Percentiles rank a stretch among this genome's conserved stretches.
phyloP scores from a whole-genome alignment of 1,140 invertebrate genomes.

The Scaptomyza hsui region DNA sequence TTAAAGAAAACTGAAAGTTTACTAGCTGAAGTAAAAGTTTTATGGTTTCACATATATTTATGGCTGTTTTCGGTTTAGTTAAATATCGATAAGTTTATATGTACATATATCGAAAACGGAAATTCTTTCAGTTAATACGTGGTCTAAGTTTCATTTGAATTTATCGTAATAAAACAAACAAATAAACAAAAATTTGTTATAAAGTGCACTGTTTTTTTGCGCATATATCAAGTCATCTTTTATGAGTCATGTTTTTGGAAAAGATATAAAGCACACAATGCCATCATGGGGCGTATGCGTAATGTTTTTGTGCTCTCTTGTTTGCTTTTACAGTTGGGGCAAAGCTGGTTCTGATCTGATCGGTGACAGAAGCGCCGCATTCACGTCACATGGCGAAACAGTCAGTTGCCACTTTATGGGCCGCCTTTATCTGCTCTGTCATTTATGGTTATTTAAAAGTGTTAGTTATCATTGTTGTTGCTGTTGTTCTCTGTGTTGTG shows the following conservation, averaged over 20 bases:
- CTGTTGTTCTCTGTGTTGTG: conserved; percentile 18
- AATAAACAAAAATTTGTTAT: not conserved
- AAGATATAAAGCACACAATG: not conserved
- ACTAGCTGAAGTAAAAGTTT: not conserved
- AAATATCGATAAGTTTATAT: no score
- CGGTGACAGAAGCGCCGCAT: conserved; percentile 33
- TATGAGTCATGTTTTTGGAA: conserved; percentile 46
- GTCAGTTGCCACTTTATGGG: conserved; percentile 51
- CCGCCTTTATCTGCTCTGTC: conserved; percentile 48
- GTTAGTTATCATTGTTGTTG: conserved; percentile 63
- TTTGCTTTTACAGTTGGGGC: conserved; percentile 38
- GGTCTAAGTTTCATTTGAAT: not conserved
- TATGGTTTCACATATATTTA: not conserved
- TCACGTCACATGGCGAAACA: conserved; percentile 22
- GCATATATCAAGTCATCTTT: conserved; percentile 32
- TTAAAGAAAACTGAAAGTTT: not conserved
- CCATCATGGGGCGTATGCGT: conserved; percentile 56
- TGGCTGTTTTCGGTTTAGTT: not conserved
- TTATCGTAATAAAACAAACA: not conserved
- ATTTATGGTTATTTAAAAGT: conserved; percentile 56
- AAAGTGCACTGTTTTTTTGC: conserved; percentile 6
- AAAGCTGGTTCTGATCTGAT: conserved; percentile 40
- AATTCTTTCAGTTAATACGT: not conserved
- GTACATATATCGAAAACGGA: no score
- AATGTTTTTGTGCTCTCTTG: conserved; percentile 40